Percentiles rank a stretch among this genome's conserved stretches.
These are phyloP conservation scores for Limenitis camilla DNA, from an alignment of 2,888 invertebrate species.

Conservation along the genomic window DNA sequence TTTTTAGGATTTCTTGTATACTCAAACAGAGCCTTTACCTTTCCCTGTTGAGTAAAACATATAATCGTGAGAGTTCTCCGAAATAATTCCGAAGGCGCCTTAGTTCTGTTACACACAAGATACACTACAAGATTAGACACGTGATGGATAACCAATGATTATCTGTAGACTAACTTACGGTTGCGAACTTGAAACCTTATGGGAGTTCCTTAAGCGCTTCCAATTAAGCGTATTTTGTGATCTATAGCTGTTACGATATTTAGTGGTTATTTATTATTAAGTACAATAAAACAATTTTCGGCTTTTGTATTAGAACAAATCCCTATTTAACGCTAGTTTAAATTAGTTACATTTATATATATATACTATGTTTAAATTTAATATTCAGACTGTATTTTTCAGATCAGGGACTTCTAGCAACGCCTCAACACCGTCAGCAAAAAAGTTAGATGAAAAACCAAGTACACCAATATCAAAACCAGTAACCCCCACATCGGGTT, in stretches of 20 bases:
- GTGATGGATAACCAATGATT: slow-evolving; percentile 44
- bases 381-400: slow-evolving; percentile 8
- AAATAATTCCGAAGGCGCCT: slow-evolving; percentile 55
- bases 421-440: slow-evolving; percentile 91
- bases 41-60: neutral
- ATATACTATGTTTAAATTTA: too few species aligned
- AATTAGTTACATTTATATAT: too few species aligned
- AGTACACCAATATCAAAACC: slow-evolving; percentile 93
- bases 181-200: slow-evolving; percentile 27
- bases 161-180: slow-evolving; percentile 44
- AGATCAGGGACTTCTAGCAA: slow-evolving; percentile 92
- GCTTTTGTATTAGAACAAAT: too few species aligned
- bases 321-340: too few species aligned
- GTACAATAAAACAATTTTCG: too few species aligned
- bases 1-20: too few species aligned
- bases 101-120: slow-evolving; percentile 42
- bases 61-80: slow-evolving; percentile 26
- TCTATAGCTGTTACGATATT: too few species aligned
- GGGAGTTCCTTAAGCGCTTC: slow-evolving; percentile 15
- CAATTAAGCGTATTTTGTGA: slow-evolving; percentile 10
- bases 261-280: too few species aligned
- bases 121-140: slow-evolving; percentile 51
- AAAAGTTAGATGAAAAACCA: slow-evolving; percentile 91
- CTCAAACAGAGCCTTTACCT: too few species aligned
- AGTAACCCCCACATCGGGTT: slow-evolving; percentile 86